Base-by-base conservation (phyloP, 2,113 vertebrate genomes). In the Rhabdornis inornatus region DNA sequence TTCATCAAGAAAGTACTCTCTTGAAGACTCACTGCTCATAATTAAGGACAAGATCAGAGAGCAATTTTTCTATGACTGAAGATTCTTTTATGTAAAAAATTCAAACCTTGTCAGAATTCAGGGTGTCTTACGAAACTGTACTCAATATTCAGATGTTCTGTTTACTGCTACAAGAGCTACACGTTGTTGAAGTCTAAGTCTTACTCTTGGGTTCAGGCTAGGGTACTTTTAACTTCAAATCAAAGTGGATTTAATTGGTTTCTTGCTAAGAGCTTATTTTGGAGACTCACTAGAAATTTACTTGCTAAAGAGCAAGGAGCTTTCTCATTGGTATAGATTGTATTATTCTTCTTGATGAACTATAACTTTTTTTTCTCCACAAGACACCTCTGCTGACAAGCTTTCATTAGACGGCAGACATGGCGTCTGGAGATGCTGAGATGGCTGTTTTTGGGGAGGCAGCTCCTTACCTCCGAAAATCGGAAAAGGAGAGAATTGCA, bases 401-500 rank as follows among this genome's bases (percentile, higher is more conserved):
- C 30, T 63, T 66, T 72, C 90, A 61, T 23, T 98, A 93, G 96
- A 87, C 64, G 0, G 75, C 96, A 98, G 97, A 23, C 97, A 98
- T 98, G 98, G 87, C 96, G 12, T 98, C 98, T 75, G 78, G 95
- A 1, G 98, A 98, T 11, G 9, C 96, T 3, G 98, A 98, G 57
- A 98, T 98, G 98, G 97, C 98, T 0, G 1, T 95, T 8, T 98
- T 97, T 57, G 98, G 98, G 64, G 91, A 89, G 71, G 98, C 98
- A 0, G 98, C 98, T 81, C 95, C 96, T 35, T 98, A 33, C 30
- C 98, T 98, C 56, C 97, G 98, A 9, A 98, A 98, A 23, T 92
- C 98, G 20, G 99, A 99, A 25, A 98, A 93, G 78, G 99, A 99
- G 81, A 97, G 99, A 57, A 98, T 99, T n/a, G 99, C 98, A 6